Evolutionary conservation across 2,888 invertebrate species (phyloP).

Genomic region (Erynnis tages): DNA sequence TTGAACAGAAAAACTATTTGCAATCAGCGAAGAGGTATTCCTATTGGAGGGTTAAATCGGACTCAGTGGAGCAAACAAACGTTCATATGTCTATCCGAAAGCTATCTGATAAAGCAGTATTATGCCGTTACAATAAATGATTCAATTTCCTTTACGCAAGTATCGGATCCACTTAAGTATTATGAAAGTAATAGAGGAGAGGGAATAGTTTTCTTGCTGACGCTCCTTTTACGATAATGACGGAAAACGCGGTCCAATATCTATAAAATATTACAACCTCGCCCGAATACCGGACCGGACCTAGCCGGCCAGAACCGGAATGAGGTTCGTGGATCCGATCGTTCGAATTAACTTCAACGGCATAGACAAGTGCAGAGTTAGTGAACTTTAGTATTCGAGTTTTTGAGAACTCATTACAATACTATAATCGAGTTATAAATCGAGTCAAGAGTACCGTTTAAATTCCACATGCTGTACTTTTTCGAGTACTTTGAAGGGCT

Average conservation of each 20-base stretch:
- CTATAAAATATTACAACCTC: conserved; percentile 73
- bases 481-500: too few relatives aligned
- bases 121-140: conserved; percentile 77
- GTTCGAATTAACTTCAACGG: conserved; percentile 54
- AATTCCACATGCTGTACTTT: too few relatives aligned
- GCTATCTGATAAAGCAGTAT: conserved; percentile 74
- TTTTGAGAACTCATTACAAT: too few relatives aligned
- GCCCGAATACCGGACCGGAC: conserved; percentile 41
- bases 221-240: conserved; percentile 80
- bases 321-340: conserved; percentile 55
- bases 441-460: too few relatives aligned
- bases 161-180: conserved; percentile 79
- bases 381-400: too few relatives aligned
- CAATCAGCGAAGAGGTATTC: conserved; percentile 12
- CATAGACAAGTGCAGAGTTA: too few relatives aligned
- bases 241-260: conserved; percentile 77
- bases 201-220: conserved; percentile 80
- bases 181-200: conserved; percentile 77
- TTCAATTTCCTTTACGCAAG: conserved; percentile 78
- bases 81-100: conserved; percentile 60
- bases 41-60: conserved; percentile 38
- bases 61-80: conserved; percentile 58
- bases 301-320: conserved; percentile 37
- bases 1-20: conserved; percentile 5
- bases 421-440: too few relatives aligned